Base-by-base conservation (phyloP, 2,113 vertebrate species). In the Cinclus mexicanus region DNA sequence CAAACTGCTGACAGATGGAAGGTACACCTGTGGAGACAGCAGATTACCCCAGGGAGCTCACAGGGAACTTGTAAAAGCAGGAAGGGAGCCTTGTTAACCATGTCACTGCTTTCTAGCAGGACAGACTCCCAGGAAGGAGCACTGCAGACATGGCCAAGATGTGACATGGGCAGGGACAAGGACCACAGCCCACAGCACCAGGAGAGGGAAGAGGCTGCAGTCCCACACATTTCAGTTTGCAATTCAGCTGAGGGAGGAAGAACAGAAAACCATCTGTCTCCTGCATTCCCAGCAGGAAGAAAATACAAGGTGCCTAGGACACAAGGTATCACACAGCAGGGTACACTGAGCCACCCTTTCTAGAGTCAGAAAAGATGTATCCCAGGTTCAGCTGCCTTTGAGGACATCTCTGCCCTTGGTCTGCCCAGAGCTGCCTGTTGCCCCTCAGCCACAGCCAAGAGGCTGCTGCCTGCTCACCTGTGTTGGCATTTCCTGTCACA, bases 1-100 rank as follows among this genome's bases (percentile, higher is more conserved):
- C 68, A 76, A 88, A 70, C 85, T 42, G 9, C 89, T 90, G 94
- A 89, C 83, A 90, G 92, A 93, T 70, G 78, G 94, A 69, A 92
- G 35, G 56, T 42, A 59, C 57, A 89, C 75, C 83, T 83, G 79
- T 50, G 55, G 86, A 74, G 86, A 96, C 72, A 70, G 68, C 47
- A 46, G 63, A 69, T 59, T 89, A 53, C 89, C 55, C 76, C 47
- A 31, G 94, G 72, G 83, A 95, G 75, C 79, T 93, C 5, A 21
- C 11, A 28, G 75, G 78, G 41, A 86, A 76, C 53, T 83, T 53
- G 59, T 3, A 52, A 59, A 64, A 79, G 92, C 79, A 90, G 67
- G 53, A 69, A 28, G 49, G 78, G 59, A 90, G 35, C 29, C 70
- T 69, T 1, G 7, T 72, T 83, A 83, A 74, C 77, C 55, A 37